Percentiles rank a stretch among this genome's conserved stretches.
phyloP scores from a whole-genome alignment of 1,140 invertebrate species.

The Panagrolaimus sp. region DNA sequence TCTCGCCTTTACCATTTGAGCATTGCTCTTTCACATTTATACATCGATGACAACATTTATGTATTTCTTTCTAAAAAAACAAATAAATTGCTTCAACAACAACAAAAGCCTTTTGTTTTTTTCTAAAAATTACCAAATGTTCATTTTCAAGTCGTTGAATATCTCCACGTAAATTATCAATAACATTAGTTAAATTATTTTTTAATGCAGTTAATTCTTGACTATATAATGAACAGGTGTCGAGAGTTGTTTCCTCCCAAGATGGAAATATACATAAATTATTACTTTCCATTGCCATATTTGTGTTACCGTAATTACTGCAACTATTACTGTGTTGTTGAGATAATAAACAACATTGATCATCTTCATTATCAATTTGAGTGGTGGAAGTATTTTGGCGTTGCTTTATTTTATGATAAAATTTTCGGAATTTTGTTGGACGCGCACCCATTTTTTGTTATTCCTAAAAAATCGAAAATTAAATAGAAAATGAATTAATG shows the following conservation, averaged over 20 bases:
- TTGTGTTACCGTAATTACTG: neutral
- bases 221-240: too few relatives aligned
- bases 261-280: neutral
- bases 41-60: constrained; percentile 20
- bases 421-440: constrained; percentile 27
- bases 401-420: constrained; percentile 18
- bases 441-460: constrained; percentile 25
- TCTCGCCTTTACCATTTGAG: neutral
- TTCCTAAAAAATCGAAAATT: too few relatives aligned
- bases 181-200: too few relatives aligned
- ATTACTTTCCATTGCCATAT: constrained; percentile 16
- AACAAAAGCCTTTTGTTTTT: too few relatives aligned
- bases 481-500: too few relatives aligned
- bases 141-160: too few relatives aligned
- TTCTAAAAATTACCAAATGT: too few relatives aligned
- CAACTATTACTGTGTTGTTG: neutral
- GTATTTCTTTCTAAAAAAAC: constrained; percentile 18
- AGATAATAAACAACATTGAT: neutral
- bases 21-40: neutral
- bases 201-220: too few relatives aligned
- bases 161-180: too few relatives aligned
- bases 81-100: neutral
- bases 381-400: constrained; percentile 5
- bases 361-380: constrained; percentile 17
- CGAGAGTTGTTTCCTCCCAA: too few relatives aligned